Conservation (phyloP, 1,140 invertebrate species). For the Heliconius eleuchia region DNA sequence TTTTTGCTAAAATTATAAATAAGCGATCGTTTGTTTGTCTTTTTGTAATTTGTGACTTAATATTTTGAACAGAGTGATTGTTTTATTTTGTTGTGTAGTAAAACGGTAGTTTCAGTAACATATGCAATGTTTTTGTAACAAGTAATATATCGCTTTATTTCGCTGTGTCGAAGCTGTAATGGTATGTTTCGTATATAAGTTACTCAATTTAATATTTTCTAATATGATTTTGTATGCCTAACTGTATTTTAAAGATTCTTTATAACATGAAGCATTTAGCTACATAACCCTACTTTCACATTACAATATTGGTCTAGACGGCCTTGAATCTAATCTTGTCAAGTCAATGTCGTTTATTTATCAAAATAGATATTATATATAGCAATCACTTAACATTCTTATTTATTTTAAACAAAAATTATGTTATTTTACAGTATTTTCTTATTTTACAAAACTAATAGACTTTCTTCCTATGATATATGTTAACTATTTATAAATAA, state of each 20-base stretch:
- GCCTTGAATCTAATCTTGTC: conserved; percentile 79
- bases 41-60: conserved; percentile 16
- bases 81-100: not conserved
- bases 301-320: conserved; percentile 59
- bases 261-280: not conserved
- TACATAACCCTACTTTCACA: conserved; percentile 73
- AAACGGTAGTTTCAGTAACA: not conserved
- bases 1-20: conserved; percentile 45
- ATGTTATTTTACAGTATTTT: not conserved
- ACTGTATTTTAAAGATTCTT: conserved; percentile 28
- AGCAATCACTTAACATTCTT: not conserved
- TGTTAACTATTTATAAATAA: no score
- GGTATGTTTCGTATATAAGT: conserved; percentile 44
- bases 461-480: no score
- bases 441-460: not conserved
- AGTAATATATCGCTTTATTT: not conserved
- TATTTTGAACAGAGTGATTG: not conserved
- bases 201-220: not conserved
- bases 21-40: conserved; percentile 17
- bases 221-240: not conserved
- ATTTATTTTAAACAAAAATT: not conserved
- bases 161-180: conserved; percentile 45
- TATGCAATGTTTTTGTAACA: conserved; percentile 8
- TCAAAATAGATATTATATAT: conserved; percentile 51
- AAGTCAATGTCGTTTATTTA: conserved; percentile 75